These are phyloP conservation scores for Anthopleura sola DNA, from an alignment of 64 coral and sea anemone species.

Conservation along the genomic window DNA sequence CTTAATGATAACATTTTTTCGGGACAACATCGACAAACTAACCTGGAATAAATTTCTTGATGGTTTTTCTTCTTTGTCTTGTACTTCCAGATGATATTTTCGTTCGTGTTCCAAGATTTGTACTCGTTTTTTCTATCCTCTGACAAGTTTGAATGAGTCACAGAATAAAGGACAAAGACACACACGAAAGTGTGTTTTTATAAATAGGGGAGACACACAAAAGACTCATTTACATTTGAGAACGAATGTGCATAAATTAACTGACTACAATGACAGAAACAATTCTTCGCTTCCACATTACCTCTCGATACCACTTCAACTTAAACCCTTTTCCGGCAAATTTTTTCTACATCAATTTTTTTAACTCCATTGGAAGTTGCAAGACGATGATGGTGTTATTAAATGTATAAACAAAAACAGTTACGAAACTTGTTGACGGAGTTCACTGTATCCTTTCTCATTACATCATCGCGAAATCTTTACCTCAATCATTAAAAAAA, in stretches of 20 bases:
- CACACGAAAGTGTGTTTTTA: neutral
- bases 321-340: too few species aligned
- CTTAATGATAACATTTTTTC: neutral
- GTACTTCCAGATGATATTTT: neutral
- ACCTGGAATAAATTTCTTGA: neutral
- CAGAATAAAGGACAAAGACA: neutral
- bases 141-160: neutral
- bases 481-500: neutral
- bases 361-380: too few species aligned
- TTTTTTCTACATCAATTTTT: neutral
- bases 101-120: neutral
- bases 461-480: too few species aligned
- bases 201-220: neutral
- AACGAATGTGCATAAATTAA: neutral
- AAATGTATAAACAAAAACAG: too few species aligned
- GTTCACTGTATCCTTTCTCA: too few species aligned
- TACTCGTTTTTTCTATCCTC: neutral
- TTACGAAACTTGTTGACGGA: too few species aligned
- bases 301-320: neutral
- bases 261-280: neutral
- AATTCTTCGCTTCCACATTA: neutral
- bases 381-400: too few species aligned
- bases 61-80: neutral
- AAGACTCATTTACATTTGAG: neutral
- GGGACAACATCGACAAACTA: neutral